Evolutionary conservation across 2,113 vertebrate species (phyloP).

Genomic region (Microtus pennsylvanicus): DNA sequence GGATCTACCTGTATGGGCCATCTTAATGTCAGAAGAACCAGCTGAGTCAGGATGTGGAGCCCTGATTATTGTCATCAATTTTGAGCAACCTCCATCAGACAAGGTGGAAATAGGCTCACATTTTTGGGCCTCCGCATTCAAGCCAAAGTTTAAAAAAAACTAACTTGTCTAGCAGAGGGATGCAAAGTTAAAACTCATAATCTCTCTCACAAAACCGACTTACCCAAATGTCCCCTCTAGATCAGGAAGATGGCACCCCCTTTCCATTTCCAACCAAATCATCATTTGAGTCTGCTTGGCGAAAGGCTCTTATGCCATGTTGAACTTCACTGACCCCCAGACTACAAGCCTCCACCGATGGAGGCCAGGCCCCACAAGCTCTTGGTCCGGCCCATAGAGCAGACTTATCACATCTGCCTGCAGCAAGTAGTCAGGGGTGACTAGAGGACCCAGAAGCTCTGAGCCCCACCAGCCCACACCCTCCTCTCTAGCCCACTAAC

Average conservation of each 20-base stretch:
- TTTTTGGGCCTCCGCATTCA: neutral
- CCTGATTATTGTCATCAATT: too few species aligned
- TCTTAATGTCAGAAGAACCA: too few species aligned
- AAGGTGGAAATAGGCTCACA: too few species aligned
- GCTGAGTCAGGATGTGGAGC: too few species aligned
- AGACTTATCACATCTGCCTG: neutral
- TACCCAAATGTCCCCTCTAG: neutral
- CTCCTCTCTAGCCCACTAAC: neutral
- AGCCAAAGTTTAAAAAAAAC: neutral
- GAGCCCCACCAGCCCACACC: neutral
- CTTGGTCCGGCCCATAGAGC: neutral
- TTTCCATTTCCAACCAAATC: slow-evolving; percentile 9
- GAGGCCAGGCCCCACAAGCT: neutral
- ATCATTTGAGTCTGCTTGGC: neutral
- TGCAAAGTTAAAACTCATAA: slow-evolving; percentile 22
- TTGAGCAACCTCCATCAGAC: too few species aligned
- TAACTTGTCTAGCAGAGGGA: neutral
- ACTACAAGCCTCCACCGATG: neutral
- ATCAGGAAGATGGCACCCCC: neutral
- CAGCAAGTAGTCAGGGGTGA: neutral
- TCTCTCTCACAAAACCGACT: neutral
- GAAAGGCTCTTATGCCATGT: neutral
- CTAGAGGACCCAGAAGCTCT: neutral
- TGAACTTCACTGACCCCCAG: neutral
- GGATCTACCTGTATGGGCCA: too few species aligned